Evolutionary conservation across 23 tunicate species (phyloP), one percentile per base, ranked within the genome.

Genomic region (Ciona savignyi): DNA sequence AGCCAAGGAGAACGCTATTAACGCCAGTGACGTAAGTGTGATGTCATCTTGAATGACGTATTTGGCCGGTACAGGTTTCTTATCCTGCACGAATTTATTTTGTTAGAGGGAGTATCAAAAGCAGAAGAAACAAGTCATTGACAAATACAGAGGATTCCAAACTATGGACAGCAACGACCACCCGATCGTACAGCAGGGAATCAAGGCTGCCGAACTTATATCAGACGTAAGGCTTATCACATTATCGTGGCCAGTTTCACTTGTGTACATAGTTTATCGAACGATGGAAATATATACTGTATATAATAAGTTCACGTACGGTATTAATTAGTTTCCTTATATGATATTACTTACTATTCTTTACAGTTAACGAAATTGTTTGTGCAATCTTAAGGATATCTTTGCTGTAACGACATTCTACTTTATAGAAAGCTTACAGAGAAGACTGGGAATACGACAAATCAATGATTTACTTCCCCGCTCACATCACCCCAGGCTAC

Each of bases 381-480:
- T n/a, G n/a, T n/a, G n/a, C 56, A 42, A 42, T 42, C 56, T 6
- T 42, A 42, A 42, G 56, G 9, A 6, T 42, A 42, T 15, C 15
- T 42, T 42, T 63, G 15, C 15, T 63, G 67, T 63, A 63, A 72
- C 22, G 9, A 42, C 56, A 42, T 42, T 42, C 56, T n/a, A n/a
- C n/a, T 70, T 70, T 70, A 15, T 48, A 32, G 48, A 68, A 68
- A 68, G n/a, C 73, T 0, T 95, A 95, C 87, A 84, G 60, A 63
- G 92, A 95, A 78, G 96, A 89, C 68, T 95, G 92, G 92, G 87
- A 89, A 67, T 65, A 71, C 63, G 99, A 95, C 66, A 89, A 89
- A 78, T 73, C 66, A 22, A 56, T 77, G 75, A 84, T 95, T 34
- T 95, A 89, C 74, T 95, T 65, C 67, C 99, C 99, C 27, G 88